phyloP scores from a whole-genome alignment of 2,113 vertebrate species.

The Globicephala melas region DNA sequence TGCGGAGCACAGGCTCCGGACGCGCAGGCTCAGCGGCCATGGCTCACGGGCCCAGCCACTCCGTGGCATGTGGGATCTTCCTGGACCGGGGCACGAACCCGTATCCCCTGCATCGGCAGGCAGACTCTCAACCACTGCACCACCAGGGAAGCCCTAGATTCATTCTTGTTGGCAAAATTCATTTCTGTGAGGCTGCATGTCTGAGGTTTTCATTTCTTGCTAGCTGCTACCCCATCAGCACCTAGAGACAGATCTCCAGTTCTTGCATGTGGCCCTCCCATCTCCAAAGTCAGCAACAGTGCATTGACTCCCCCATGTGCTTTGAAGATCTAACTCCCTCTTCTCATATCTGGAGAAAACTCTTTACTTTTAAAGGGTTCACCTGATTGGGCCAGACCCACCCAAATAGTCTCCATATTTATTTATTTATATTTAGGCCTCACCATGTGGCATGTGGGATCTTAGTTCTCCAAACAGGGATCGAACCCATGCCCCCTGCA shows the following conservation, averaged over 20 bases:
- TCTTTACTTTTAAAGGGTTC: neutral
- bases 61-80: no score
- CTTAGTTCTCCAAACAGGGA: no score
- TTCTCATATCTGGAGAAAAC: neutral
- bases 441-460: no score
- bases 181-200: neutral
- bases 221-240: rapidly evolving
- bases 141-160: no score
- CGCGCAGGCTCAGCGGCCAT: no score
- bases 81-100: no score
- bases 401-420: neutral
- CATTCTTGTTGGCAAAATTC: neutral
- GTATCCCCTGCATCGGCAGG: no score
- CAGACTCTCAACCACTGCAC: no score
- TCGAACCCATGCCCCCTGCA: no score
- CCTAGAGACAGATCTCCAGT: neutral
- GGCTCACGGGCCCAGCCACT: no score
- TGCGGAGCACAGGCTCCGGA: no score
- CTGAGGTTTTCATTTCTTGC: neutral
- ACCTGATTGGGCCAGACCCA: neutral
- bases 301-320: rapidly evolving
- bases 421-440: no score
- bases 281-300: neutral
- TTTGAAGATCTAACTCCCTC: neutral
- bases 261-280: neutral